Percentiles rank a stretch among this genome's conserved stretches.
phyloP scores from a whole-genome alignment of 1,140 invertebrate species.

The Teleogryllus occipitalis region DNA sequence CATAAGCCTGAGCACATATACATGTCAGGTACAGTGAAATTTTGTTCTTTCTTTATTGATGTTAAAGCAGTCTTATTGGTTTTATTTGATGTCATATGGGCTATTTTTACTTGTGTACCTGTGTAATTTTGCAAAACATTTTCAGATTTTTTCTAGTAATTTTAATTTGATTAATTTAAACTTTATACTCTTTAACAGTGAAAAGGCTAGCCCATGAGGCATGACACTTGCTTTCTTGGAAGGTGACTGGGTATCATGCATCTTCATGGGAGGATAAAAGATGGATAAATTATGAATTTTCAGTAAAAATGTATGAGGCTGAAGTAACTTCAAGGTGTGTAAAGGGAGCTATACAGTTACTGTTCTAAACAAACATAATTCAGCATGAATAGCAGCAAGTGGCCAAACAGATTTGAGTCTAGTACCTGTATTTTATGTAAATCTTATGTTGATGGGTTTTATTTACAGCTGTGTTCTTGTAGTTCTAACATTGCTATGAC shows the following conservation, averaged over 20 bases:
- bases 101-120: not conserved
- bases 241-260: not conserved
- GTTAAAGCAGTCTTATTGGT: not conserved
- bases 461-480: conserved; percentile 4
- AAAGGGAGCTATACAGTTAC: not conserved
- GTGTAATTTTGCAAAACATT: not conserved
- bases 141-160: no score
- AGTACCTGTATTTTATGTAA: conserved; percentile 5
- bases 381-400: not conserved
- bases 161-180: no score
- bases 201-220: not conserved
- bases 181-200: not conserved
- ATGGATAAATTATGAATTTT: not conserved
- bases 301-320: not conserved
- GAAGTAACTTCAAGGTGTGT: not conserved
- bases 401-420: not conserved
- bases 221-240: not conserved
- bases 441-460: not conserved
- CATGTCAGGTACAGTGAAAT: not conserved
- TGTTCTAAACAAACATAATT: not conserved
- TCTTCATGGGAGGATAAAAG: not conserved
- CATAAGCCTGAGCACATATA: not conserved
- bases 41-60: not conserved
- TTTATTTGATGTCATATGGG: not conserved
- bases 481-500: not conserved